A percentile compares a stretch with the other conserved stretches of the same genome.
Conservation (phyloP, 2,113 vertebrate species). For the Chitala chitala region DNA sequence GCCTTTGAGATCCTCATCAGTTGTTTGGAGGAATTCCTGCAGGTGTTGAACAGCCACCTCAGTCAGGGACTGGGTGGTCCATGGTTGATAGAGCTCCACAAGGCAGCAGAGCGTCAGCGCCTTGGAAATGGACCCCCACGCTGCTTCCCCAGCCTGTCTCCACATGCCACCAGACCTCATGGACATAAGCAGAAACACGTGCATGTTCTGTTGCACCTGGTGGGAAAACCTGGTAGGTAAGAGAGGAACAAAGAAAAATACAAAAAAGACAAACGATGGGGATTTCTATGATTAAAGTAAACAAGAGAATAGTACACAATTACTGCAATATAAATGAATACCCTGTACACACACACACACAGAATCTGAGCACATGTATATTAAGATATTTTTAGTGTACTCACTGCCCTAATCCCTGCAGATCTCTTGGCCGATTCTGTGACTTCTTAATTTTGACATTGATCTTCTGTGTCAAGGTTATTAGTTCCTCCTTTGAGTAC, state of each 20-base stretch:
- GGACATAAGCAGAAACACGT: conserved; percentile 69
- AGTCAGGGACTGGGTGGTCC: conserved; percentile 56
- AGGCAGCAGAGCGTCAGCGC: conserved; percentile 57
- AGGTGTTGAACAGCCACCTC: conserved; percentile 54
- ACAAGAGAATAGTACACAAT: too few species aligned
- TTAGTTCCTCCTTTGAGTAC: conserved; percentile 53
- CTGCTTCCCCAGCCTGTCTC: conserved; percentile 2
- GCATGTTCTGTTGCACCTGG: conserved; percentile 62
- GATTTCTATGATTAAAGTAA: too few species aligned
- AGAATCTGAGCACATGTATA: background rate
- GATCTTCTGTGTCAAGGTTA: conserved; percentile 43
- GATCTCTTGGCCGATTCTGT: conserved; percentile 44
- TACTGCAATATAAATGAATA: background rate
- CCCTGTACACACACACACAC: background rate
- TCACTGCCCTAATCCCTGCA: conserved; percentile 61
- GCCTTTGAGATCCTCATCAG: background rate
- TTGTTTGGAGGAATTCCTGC: conserved; percentile 17
- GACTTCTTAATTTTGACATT: conserved; percentile 33
- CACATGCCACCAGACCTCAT: background rate
- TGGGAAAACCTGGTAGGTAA: conserved; percentile 49
- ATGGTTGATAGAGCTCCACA: conserved; percentile 66
- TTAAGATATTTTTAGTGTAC: conserved; percentile 22
- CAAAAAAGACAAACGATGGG: too few species aligned
- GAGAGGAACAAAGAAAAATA: too few species aligned
- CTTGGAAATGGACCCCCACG: conserved; percentile 39